Conservation (phyloP, 92 coral and sea anemone genomes). For the Palythoa grandiflora region DNA sequence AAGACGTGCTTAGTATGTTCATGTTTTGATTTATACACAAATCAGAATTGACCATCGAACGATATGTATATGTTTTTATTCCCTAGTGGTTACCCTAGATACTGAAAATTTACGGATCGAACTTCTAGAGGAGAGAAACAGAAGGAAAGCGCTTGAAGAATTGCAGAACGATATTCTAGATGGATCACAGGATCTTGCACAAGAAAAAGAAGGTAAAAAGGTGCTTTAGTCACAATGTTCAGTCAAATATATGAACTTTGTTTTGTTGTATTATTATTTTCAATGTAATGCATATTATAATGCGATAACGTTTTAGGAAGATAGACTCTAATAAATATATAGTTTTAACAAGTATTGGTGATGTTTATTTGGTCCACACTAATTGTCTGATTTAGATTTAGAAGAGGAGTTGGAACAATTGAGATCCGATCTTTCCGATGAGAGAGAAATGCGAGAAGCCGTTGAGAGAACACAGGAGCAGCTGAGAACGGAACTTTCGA, state of each 20-base stretch:
- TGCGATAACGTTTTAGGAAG: not conserved
- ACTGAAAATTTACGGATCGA: conserved; percentile 16
- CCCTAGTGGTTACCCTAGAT: not conserved
- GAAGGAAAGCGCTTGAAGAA: conserved; percentile 5
- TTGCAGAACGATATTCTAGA: conserved; percentile 37
- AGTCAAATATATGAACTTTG: not conserved
- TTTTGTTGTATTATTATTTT: too few species aligned
- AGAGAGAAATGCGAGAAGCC: too few species aligned
- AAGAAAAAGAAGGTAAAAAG: conserved; percentile 25
- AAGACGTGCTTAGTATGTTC: not conserved
- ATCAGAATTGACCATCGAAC: not conserved
- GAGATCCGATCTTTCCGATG: not conserved
- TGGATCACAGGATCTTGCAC: conserved; percentile 27
- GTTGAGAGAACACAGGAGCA: too few species aligned
- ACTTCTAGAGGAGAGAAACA: conserved; percentile 17
- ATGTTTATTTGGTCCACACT: not conserved
- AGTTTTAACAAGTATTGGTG: not conserved
- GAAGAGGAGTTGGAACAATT: not conserved
- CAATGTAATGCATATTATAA: not conserved
- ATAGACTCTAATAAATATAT: too few species aligned
- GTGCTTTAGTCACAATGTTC: too few species aligned
- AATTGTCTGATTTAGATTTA: not conserved
- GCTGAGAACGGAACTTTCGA: too few species aligned
- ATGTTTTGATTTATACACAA: not conserved
- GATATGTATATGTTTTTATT: too few species aligned